Base-by-base conservation (phyloP, 2,888 invertebrate genomes). In the Tipula vernalis region DNA sequence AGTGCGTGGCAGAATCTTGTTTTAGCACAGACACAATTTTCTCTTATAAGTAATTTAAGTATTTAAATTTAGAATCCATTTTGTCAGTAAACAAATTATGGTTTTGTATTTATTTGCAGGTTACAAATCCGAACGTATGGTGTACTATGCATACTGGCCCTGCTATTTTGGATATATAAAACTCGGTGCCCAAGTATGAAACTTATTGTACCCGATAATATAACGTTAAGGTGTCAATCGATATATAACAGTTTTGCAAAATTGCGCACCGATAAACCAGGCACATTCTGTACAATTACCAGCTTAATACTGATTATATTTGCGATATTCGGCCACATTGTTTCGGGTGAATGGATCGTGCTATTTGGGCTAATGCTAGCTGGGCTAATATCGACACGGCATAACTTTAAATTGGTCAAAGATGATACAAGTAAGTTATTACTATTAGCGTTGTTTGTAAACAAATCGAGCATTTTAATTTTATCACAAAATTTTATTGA, bases 271-370 rank as follows among this genome's bases (percentile, higher is more conserved):
- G 89, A 88, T 3, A 90, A 89, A 8, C 91, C 91, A 3, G 88
- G 88, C 44, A 89, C 90, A 89, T 91, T 91, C 87, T 90, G 90
- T 86, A 86, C 89, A 41, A 88, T 89, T 12, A 88, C 89, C 47
- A 89, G 89, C 44, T 88, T 88, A 39, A 89, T 89, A 13, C 87
- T 91, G 83, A 89, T 88, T 86, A 86, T 88, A 4, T 86, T 91
- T 36, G 91, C 91, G 10, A 87, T 91, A 28, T 47, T 91, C 39
- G 91, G 91, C 0, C 90, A 91, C 86, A 88, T 91, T 3, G 83
- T 91, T 41, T 90, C 91, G 0, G 91, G 91, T 2, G 90, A 90
- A n/a, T 89, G 89, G 10, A 87, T 91, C 86, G 90, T 91, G 85
- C 87, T 91, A 10, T 87, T 89, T 0, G 89, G 90, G 2, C 87